Percentiles rank a stretch among this genome's conserved stretches.
Evolutionary conservation across 2,113 vertebrate species (phyloP).

Genomic region (Mus pahari): DNA sequence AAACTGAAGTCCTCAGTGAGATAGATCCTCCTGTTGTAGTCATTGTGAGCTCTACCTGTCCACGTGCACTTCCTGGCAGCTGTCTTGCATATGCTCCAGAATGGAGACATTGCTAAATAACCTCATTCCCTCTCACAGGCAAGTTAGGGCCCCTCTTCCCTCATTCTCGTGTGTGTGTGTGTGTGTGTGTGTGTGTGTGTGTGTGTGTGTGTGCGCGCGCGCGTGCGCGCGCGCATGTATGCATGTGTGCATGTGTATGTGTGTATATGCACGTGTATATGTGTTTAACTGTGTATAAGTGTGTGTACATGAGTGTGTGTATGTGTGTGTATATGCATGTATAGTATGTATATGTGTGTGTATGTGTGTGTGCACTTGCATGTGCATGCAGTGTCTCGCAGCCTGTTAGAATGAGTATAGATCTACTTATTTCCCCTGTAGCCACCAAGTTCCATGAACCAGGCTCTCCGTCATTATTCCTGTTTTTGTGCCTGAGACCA

Average conservation of each 20-base stretch:
- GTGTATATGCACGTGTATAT: too few relatives aligned
- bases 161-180: neutral
- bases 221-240: too few relatives aligned
- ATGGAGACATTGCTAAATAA: accelerated
- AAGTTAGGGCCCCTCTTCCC: accelerated
- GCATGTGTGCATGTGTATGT: too few relatives aligned
- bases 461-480: neutral
- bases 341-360: neutral
- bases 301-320: too few relatives aligned
- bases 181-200: neutral
- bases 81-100: neutral
- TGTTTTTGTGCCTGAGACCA: neutral
- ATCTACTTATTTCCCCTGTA: neutral
- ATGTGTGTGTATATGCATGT: too few relatives aligned
- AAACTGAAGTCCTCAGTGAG: neutral
- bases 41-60: too few relatives aligned
- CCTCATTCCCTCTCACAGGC: neutral
- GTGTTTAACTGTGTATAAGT: too few relatives aligned
- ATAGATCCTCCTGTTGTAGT: neutral
- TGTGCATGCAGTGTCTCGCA: neutral
- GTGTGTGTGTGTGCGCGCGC: accelerated
- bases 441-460: neutral
- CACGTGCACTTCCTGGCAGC: too few relatives aligned
- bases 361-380: neutral
- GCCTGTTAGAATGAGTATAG: accelerated